phyloP scores from a whole-genome alignment of 2,113 vertebrate genomes.

The Phylloscopus trochilus region DNA sequence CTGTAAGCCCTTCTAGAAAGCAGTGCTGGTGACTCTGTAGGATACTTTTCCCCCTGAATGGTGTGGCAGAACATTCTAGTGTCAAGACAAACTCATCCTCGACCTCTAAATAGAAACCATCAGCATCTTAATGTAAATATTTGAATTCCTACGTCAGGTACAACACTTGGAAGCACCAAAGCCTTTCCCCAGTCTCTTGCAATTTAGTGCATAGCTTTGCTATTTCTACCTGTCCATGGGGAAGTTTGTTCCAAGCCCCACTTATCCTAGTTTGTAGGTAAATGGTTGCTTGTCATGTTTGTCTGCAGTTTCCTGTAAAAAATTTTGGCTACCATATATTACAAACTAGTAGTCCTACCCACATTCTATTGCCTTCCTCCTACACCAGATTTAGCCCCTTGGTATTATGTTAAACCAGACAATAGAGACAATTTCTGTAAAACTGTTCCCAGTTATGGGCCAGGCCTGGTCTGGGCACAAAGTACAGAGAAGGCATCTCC shows the following conservation, averaged over 20 bases:
- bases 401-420: neutral
- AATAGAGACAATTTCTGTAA: neutral
- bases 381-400: neutral
- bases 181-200: neutral
- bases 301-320: neutral
- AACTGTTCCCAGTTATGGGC: neutral
- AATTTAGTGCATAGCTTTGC: neutral
- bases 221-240: neutral
- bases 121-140: neutral
- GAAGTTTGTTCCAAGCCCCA: neutral
- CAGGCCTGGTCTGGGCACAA: neutral
- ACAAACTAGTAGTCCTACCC: neutral
- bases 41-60: neutral
- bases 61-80: neutral
- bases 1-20: neutral
- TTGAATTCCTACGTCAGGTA: neutral
- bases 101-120: neutral
- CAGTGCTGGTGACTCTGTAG: neutral
- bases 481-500: neutral
- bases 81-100: neutral
- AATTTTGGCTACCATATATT: neutral
- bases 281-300: neutral
- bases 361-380: neutral
- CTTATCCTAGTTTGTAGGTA: neutral
- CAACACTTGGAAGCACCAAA: neutral